Percentiles rank a stretch among this genome's conserved stretches.
Conservation (phyloP, 2,113 vertebrate genomes). For the Elaphurus davidianus region DNA sequence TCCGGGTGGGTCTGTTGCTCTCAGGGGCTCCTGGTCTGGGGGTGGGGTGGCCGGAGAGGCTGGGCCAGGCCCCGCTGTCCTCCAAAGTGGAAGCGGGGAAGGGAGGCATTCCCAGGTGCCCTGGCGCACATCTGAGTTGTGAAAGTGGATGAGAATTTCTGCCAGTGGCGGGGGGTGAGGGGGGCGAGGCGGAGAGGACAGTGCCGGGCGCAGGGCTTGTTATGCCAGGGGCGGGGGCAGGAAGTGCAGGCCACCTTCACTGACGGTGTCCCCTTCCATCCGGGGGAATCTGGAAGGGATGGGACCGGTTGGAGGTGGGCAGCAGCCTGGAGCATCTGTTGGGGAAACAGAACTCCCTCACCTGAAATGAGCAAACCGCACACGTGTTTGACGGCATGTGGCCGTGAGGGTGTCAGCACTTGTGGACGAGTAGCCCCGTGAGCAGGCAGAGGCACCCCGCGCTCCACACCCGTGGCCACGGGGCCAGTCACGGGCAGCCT, state of each 20-base stretch:
- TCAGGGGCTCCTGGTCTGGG: not conserved
- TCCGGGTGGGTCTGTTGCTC: accelerated
- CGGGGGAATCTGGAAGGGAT: not conserved
- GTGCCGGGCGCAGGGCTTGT: not conserved
- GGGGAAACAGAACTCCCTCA: not conserved
- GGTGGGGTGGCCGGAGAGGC: not conserved
- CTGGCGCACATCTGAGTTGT: not conserved
- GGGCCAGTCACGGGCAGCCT: accelerated
- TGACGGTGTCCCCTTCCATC: accelerated
- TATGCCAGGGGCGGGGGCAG: accelerated
- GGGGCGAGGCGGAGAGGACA: accelerated
- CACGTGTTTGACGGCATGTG: not conserved
- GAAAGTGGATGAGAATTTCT: not conserved
- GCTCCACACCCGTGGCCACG: accelerated
- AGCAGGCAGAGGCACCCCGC: accelerated
- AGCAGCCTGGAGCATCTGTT: accelerated
- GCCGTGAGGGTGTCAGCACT: accelerated
- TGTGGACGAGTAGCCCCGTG: accelerated
- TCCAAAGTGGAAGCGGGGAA: not conserved
- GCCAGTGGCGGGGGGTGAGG: not conserved
- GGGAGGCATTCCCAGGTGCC: not conserved
- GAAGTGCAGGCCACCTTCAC: accelerated
- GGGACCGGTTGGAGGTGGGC: not conserved
- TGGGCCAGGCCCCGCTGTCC: not conserved
- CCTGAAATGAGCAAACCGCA: not conserved